Evolutionary conservation across 2,888 invertebrate genomes (phyloP), one percentile per base, ranked within the genome.

Genomic region (Orchestes rusci): DNA sequence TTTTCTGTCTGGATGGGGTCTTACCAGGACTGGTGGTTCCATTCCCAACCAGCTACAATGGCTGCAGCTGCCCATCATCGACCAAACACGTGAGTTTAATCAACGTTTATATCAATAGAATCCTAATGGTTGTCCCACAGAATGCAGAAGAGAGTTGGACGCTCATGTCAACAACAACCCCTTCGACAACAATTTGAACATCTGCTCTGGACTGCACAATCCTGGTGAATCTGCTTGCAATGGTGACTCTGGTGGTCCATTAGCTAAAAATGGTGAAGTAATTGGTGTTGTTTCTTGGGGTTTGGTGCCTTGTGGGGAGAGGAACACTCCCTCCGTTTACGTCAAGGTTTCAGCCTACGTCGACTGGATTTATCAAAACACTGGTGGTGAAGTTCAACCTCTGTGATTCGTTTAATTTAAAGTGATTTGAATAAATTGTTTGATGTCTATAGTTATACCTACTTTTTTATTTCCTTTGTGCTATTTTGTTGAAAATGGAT

Each of bases 271-370:
- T 13, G 44, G 37, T 5, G 39, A 34, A 3, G 53, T 74, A 23
- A 53, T 75, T 7, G 77, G 77, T 18, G 59, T 77, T 2, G 74
- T 75, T 0, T 77, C 76, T 1, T 77, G 75, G 75, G 74, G 75
- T 1, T 58, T 71, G 1, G 62, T 64, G 1, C 76, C 76, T 1
- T 76, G 76, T 56, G 75, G 75, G 1, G 61, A 65, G 33, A n/a
- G 7, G 4, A 73, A 72, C 3, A 71, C 73, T 2, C 76, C 76
- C 0, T 72, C 74, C 1, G 72, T 76, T 2, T 76, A 72, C 52
- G 74, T 73, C 0, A 73, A 73, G 52, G 73, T 74, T 0, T 67
- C 70, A 3, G 60, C 63, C 15, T 74, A 73, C 51, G 57, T 72
- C 33, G 20, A 39, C 15, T 53, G 54, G 54, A 50, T 56, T 13